phyloP scores from a whole-genome alignment of 1,140 invertebrate genomes.

The Arctopsyche grandis region DNA sequence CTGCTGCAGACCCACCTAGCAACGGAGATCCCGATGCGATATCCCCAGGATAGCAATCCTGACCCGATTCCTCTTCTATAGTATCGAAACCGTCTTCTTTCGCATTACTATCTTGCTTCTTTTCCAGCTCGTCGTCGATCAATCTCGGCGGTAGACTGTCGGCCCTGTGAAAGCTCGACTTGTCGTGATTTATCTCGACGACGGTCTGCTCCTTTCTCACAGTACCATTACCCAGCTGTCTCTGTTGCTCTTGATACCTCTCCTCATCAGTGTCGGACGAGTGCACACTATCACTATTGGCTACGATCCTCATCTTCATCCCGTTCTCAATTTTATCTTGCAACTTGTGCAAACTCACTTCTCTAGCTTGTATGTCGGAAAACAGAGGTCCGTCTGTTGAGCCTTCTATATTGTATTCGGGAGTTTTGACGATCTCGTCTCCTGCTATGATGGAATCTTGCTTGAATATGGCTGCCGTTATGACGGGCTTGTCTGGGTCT shows the following conservation, averaged over 20 bases:
- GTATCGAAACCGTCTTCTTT: conserved; percentile 57
- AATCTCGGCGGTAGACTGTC: conserved; percentile 61
- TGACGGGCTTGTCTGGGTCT: conserved; percentile 71
- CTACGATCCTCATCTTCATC: conserved; percentile 52
- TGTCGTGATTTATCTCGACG: conserved; percentile 59
- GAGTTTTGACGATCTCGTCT: conserved; percentile 61
- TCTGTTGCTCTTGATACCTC: conserved; percentile 51
- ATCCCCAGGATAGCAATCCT: conserved; percentile 55
- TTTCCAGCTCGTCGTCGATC: conserved; percentile 55
- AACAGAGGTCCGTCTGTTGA: conserved; percentile 64
- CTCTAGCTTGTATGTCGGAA: conserved; percentile 65
- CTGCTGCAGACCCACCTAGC: conserved; percentile 33
- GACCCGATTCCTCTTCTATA: conserved; percentile 58
- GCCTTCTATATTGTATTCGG: conserved; percentile 64
- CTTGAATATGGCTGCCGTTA: conserved; percentile 74
- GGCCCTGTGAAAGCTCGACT: conserved; percentile 59
- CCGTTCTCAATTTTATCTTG: conserved; percentile 59
- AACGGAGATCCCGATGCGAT: conserved; percentile 51
- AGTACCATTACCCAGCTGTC: conserved; percentile 50
- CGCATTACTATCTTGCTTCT: conserved; percentile 52
- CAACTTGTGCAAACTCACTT: conserved; percentile 63
- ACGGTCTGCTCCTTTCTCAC: conserved; percentile 53
- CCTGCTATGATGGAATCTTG: conserved; percentile 67
- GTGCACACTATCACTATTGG: conserved; percentile 59
- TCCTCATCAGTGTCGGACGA: conserved; percentile 52